phyloP scores from a whole-genome alignment of 1,140 invertebrate species.

The Vollenhovia emeryi region DNA sequence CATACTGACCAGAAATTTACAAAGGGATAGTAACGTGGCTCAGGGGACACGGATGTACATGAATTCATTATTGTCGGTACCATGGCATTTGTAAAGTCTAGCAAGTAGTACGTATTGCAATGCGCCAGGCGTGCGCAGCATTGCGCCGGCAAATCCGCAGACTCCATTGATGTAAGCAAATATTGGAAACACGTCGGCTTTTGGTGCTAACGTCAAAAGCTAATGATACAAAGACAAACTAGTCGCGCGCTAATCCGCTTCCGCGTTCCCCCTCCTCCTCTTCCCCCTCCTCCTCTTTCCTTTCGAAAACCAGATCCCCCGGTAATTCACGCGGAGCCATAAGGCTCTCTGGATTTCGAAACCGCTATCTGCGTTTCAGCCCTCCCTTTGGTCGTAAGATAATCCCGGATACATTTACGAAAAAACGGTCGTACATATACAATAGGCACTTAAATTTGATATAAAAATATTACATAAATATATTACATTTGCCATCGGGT shows the following conservation, averaged over 20 bases:
- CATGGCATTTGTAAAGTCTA: background rate
- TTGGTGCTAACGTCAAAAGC: slow-evolving; percentile 74
- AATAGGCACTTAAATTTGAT: too few relatives aligned
- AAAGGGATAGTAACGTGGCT: background rate
- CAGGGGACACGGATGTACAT: background rate
- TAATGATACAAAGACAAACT: slow-evolving; percentile 81
- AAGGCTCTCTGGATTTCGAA: slow-evolving; percentile 17
- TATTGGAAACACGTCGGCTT: slow-evolving; percentile 58
- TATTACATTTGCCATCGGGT: background rate
- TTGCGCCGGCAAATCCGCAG: slow-evolving; percentile 28
- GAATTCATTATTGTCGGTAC: slow-evolving; percentile 4
- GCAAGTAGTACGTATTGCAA: slow-evolving; percentile 12
- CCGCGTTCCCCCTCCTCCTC: background rate
- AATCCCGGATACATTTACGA: slow-evolving; percentile 30
- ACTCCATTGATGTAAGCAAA: slow-evolving; percentile 75
- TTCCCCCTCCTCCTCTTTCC: background rate
- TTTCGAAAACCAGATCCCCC: background rate
- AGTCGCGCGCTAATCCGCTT: slow-evolving; percentile 55
- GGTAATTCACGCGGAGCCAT: slow-evolving; percentile 40
- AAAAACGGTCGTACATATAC: background rate
- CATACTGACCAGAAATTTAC: background rate
- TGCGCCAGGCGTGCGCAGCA: background rate
- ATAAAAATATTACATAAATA: slow-evolving; percentile 11
- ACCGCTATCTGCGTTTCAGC: background rate
- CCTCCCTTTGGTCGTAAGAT: slow-evolving; percentile 11